Evolutionary conservation across 2,113 vertebrate genomes (phyloP), one percentile per base, ranked within the genome.

Genomic region (Sula dactylatra): DNA sequence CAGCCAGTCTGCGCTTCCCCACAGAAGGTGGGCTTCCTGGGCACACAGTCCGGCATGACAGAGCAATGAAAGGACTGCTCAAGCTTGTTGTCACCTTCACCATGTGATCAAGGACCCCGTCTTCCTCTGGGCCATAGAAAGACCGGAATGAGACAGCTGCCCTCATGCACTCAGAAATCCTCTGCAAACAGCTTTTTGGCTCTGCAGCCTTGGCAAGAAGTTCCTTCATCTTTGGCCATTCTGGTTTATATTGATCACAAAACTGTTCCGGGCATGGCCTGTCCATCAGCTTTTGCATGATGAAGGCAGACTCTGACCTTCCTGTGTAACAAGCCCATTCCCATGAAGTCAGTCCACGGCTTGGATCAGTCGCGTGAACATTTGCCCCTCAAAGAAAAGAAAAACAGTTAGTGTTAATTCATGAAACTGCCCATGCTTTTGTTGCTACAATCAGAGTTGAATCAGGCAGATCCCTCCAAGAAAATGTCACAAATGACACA

Each of bases 281-380:
- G 45, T 98, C 98, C 98, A 99, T 97, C 82, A 99, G 98, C 67
- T 98, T 99, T 34, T 98, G 97, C 96, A 99, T 99, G 95, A 98
- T 85, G 17, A 98, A 98, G 20, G 98, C 98, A 1, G 99, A 98
- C 93, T 99, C 99, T 38, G 97, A 97, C 16, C 99, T 99, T 59
- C 99, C 98, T 0, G 99, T 99, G 93, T 98, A 99, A n/a, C 98
- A 92, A 32, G 99, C 99, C 99, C 99, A 99, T 94, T 99, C 99
- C 94, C 98, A 98, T 4, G 99, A 90, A 4, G 98, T 99, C 86
- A 99, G 97, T n/a, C 99, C 97, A 14, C 99, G 99, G 40, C 98
- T 98, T 38, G 97, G 98, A 93, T 99, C 99, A 31, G 97, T 98
- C 0, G 99, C 98, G 1, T 99, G 95, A 69, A 99, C 87, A 45